Percentiles rank a stretch among this genome's conserved stretches.
These are phyloP conservation scores for Centrocercus urophasianus DNA, from an alignment of 2,113 vertebrate species.

Conservation along the genomic window DNA sequence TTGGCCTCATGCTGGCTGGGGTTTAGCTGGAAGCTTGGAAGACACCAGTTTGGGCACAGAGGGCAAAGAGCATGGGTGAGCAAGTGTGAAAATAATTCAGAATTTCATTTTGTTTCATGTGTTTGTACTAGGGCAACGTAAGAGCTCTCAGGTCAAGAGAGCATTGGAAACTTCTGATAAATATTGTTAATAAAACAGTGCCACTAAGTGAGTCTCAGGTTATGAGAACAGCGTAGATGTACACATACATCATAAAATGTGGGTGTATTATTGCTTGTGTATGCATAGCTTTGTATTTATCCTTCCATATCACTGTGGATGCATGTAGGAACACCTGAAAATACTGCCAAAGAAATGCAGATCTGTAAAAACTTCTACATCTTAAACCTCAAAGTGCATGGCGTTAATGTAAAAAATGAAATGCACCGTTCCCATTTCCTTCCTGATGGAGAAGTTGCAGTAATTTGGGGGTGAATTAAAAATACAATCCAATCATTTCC, in stretches of 20 bases:
- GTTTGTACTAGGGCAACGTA: slow-evolving; percentile 53
- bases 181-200: slow-evolving; percentile 61
- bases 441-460: slow-evolving; percentile 67
- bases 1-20: neutral
- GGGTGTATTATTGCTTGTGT: neutral
- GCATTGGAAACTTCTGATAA: slow-evolving; percentile 64
- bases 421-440: slow-evolving; percentile 73
- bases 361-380: slow-evolving; percentile 35
- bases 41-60: slow-evolving; percentile 35
- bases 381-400: neutral
- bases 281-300: neutral
- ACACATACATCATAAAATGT: neutral
- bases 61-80: slow-evolving; percentile 31
- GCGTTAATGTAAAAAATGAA: slow-evolving; percentile 38
- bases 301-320: neutral
- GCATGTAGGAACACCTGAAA: neutral
- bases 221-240: neutral
- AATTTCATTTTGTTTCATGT: slow-evolving; percentile 66
- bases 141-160: slow-evolving; percentile 40
- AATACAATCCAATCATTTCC: slow-evolving; percentile 75
- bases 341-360: neutral
- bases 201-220: slow-evolving; percentile 11
- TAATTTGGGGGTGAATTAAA: slow-evolving; percentile 75
- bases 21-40: neutral
- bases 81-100: slow-evolving; percentile 58